phyloP scores from a whole-genome alignment of 2,113 vertebrate species.

The Larimichthys polyactis region DNA sequence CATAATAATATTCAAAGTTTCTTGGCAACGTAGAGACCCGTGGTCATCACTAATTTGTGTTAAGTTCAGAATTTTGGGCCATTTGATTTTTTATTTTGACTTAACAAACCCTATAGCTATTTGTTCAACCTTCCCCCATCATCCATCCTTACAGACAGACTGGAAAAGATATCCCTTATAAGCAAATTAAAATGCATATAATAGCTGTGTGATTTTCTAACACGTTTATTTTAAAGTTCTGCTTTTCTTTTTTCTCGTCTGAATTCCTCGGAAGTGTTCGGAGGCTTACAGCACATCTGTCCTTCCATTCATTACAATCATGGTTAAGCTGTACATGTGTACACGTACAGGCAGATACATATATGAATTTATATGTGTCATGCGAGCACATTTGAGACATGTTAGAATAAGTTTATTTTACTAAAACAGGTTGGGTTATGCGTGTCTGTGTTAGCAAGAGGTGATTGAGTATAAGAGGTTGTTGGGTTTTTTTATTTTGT shows the following conservation, averaged over 20 bases:
- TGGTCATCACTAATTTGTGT: conserved; percentile 11
- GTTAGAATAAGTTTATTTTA: conserved; percentile 28
- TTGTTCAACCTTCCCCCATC: neutral
- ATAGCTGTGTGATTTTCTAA: neutral
- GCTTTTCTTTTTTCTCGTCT: conserved; percentile 16
- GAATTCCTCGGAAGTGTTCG: conserved; percentile 8
- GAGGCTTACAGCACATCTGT: conserved; percentile 15
- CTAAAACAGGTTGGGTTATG: neutral
- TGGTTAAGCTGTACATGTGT: conserved; percentile 16
- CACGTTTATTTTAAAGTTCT: neutral
- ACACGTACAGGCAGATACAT: conserved; percentile 24
- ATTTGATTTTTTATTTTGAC: conserved; percentile 2
- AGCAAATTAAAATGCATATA: neutral
- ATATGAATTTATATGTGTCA: conserved; percentile 24
- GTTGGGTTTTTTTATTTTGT: neutral
- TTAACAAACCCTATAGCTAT: neutral
- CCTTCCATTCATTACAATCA: conserved; percentile 34
- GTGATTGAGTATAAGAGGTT: conserved; percentile 2
- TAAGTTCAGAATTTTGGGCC: neutral
- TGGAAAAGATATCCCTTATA: neutral
- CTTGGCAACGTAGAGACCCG: neutral
- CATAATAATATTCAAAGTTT: neutral
- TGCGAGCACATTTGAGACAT: conserved; percentile 35
- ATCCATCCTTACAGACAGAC: neutral
- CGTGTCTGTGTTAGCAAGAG: conserved; percentile 27